Evolutionary conservation across 1,140 invertebrate species (phyloP).

Genomic region (Drosophila malerkotliana): DNA sequence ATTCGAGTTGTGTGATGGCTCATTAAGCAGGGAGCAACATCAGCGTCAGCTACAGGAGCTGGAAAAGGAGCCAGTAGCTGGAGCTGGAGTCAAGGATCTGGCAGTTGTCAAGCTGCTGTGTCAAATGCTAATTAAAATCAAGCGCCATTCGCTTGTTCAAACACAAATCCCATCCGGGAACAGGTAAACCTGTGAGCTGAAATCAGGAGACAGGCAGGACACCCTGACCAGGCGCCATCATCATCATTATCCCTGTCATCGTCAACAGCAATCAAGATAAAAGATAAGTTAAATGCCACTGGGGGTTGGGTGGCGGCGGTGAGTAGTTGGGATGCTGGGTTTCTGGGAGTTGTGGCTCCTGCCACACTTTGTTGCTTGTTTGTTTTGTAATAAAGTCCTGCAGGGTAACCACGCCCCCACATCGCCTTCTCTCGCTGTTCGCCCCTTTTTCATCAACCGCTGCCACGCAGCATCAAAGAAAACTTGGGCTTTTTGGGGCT

Average conservation of each 20-base stretch:
- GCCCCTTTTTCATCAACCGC: constrained; percentile 20
- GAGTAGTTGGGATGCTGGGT: constrained; percentile 11
- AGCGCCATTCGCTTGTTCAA: constrained; percentile 75
- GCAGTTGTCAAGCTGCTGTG: constrained; percentile 72
- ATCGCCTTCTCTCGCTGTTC: neutral
- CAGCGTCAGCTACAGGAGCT: constrained; percentile 2
- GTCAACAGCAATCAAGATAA: constrained; percentile 82
- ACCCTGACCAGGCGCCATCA: constrained; percentile 54
- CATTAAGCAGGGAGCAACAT: constrained; percentile 57
- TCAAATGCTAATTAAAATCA: constrained; percentile 83
- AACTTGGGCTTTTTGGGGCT: constrained; percentile 76
- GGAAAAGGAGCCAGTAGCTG: constrained; percentile 1
- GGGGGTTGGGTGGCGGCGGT: constrained; percentile 22
- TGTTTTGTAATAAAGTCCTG: constrained; percentile 80
- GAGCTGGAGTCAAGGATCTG: constrained; percentile 39
- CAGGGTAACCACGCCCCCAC: constrained; percentile 20
- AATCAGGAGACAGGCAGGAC: constrained; percentile 49
- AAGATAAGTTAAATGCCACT: constrained; percentile 79
- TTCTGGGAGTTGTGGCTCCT: constrained; percentile 19
- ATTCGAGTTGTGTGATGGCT: constrained; percentile 66
- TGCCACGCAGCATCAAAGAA: constrained; percentile 66
- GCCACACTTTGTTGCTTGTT: constrained; percentile 52
- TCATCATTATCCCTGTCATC: constrained; percentile 82
- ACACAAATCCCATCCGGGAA: constrained; percentile 53
- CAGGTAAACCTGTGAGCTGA: constrained; percentile 71